Evolutionary conservation across 2,888 invertebrate genomes (phyloP).

Genomic region (Acheta domesticus): DNA sequence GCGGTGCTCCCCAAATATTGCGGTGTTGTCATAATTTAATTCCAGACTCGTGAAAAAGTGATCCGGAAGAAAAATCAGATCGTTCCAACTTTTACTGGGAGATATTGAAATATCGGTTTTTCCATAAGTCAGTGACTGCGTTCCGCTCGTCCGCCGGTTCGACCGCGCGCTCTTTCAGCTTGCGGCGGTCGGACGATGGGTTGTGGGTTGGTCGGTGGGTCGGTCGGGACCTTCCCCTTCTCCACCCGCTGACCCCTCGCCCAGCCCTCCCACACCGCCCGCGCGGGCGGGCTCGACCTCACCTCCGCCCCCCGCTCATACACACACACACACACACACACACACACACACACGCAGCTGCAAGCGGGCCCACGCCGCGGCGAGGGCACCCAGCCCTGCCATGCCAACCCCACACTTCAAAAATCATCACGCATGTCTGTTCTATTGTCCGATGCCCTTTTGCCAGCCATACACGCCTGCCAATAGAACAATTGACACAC

Average conservation of each 20-base stretch:
- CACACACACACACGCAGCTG: background rate
- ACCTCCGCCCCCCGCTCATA: background rate
- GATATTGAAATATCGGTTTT: slow-evolving; percentile 5
- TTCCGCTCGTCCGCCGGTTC: background rate
- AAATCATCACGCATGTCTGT: slow-evolving; percentile 18
- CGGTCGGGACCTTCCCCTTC: too few relatives aligned
- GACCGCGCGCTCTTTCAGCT: background rate
- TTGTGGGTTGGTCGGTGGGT: too few relatives aligned
- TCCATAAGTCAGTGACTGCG: background rate
- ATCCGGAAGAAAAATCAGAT: background rate
- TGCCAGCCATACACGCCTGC: background rate
- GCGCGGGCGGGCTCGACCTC: background rate
- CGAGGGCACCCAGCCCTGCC: background rate
- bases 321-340: too few relatives aligned
- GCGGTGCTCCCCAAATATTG: slow-evolving; percentile 4
- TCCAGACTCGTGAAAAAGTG: background rate
- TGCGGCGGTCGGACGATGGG: too few relatives aligned
- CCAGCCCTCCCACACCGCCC: too few relatives aligned
- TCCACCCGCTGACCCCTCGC: too few relatives aligned
- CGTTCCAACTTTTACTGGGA: slow-evolving; percentile 18
- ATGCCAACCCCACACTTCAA: background rate
- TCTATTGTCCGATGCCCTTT: background rate
- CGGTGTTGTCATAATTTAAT: background rate
- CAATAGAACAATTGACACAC: slow-evolving; percentile 8
- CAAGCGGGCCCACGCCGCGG: background rate